Evolutionary conservation across 2,113 vertebrate species (phyloP), one percentile per base, ranked within the genome.

Genomic region (Nipponia nippon): DNA sequence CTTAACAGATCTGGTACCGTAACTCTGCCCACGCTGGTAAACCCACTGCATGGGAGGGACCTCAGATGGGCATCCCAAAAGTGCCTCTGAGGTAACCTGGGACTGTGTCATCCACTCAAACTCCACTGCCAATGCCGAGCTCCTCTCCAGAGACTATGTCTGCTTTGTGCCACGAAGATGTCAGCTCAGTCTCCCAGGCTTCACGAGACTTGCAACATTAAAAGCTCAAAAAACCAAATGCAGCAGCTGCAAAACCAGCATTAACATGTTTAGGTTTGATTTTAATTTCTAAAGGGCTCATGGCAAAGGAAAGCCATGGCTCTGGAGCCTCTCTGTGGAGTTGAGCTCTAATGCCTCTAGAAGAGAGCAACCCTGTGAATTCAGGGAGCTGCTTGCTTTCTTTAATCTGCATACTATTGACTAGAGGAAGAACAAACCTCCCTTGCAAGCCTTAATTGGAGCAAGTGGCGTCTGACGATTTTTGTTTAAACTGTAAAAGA

Each of bases 361-460:
- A 93, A 89, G 62, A 75, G 62, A 91, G 65, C 76, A 92, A 82
- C 71, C 47, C 67, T 3, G 0, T 42, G 87, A 87, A 83, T 38
- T 89, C 77, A 89, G 87, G 86, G 71, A 46, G 2, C 83, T 0
- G 2, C 72, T 87, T 75, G 89, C 73, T 96, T 61, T 62, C 92
- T 91, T 95, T 95, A 85, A 96, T 85, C 94, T 53, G 1, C 10
- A 10, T n/a, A 18, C 77, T 83, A 73, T 76, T 71, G 96, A 89
- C 88, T 83, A 47, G 55, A 76, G 78, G 59, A 93, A 83, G 85
- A 95, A 59, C 79, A 93, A 90, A 80, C 86, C 71, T 72, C 84
- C 90, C 71, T 69, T 59, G 65, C 73, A 92, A 96, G 80, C 83
- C 71, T 90, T 97, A 97, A 96, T 93, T 93, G 91, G 91, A 95